Conservation (phyloP, 1,140 invertebrate species). For the Bombus turneri region DNA sequence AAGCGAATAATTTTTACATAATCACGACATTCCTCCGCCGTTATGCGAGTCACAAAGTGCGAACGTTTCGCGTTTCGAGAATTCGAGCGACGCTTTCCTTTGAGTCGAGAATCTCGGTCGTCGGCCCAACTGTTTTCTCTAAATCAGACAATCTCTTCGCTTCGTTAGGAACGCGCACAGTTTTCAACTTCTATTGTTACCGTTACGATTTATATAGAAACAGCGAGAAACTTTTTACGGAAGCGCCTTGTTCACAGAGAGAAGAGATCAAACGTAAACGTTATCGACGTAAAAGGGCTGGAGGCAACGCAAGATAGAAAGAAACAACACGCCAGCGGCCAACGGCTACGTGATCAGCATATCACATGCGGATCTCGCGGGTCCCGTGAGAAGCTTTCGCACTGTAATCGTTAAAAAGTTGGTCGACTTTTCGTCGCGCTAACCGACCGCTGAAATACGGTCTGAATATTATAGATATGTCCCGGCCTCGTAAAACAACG, state of each 20-base stretch:
- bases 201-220: background rate
- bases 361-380: background rate
- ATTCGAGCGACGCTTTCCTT: background rate
- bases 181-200: background rate
- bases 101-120: too few relatives aligned
- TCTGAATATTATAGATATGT: slow-evolving; percentile 20
- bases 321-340: background rate
- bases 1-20: slow-evolving; percentile 30
- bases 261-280: background rate
- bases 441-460: slow-evolving; percentile 15
- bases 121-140: too few relatives aligned
- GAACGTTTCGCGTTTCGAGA: background rate
- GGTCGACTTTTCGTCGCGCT: slow-evolving; percentile 34
- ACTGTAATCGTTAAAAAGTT: slow-evolving; percentile 24
- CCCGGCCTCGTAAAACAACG: slow-evolving; percentile 28
- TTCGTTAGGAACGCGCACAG: background rate
- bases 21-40: background rate
- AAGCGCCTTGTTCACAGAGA: background rate
- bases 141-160: background rate
- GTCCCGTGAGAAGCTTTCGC: slow-evolving; percentile 30
- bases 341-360: slow-evolving; percentile 41
- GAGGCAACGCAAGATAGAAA: background rate
- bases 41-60: slow-evolving; percentile 1
- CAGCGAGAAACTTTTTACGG: too few relatives aligned
- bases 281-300: background rate